These are phyloP conservation scores for Athalia cordata DNA, from an alignment of 2,888 invertebrate genomes.

Conservation along the genomic window DNA sequence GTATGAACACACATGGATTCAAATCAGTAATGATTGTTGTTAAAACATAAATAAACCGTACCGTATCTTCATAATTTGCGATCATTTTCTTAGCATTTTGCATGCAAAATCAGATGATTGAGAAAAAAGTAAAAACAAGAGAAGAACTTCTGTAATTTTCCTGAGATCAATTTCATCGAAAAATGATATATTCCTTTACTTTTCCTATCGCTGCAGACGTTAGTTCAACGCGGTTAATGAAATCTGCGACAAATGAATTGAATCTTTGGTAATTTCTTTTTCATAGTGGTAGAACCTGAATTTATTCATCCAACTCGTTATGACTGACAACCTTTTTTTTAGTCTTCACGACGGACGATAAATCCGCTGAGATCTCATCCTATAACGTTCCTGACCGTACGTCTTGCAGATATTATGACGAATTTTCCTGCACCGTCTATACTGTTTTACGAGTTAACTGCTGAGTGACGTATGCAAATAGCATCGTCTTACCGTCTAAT, in stretches of 20 bases:
- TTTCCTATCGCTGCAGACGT: too few relatives aligned
- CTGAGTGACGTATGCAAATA: conserved; percentile 60
- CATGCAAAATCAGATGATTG: too few relatives aligned
- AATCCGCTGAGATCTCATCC: conserved; percentile 11
- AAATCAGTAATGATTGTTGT: not conserved
- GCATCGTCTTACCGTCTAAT: conserved; percentile 14
- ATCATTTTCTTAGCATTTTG: not conserved
- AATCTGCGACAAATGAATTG: too few relatives aligned
- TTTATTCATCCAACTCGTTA: conserved; percentile 49
- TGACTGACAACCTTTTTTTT: conserved; percentile 40
- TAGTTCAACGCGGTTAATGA: too few relatives aligned
- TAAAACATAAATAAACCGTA: not conserved
- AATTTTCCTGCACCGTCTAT: conserved; percentile 57
- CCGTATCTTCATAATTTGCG: not conserved
- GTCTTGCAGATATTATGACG: conserved; percentile 57
- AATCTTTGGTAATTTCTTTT: not conserved
- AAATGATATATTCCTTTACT: too few relatives aligned
- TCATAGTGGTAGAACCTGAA: conserved; percentile 35
- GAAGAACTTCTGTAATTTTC: too few relatives aligned
- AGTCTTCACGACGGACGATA: conserved; percentile 25
- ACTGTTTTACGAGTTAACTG: conserved; percentile 45
- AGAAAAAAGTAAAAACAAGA: too few relatives aligned
- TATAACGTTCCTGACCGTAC: conserved; percentile 48
- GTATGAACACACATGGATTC: not conserved
- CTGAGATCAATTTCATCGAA: too few relatives aligned